Evolutionary conservation across 2,888 invertebrate genomes (phyloP).

Genomic region (Metellina segmentata): DNA sequence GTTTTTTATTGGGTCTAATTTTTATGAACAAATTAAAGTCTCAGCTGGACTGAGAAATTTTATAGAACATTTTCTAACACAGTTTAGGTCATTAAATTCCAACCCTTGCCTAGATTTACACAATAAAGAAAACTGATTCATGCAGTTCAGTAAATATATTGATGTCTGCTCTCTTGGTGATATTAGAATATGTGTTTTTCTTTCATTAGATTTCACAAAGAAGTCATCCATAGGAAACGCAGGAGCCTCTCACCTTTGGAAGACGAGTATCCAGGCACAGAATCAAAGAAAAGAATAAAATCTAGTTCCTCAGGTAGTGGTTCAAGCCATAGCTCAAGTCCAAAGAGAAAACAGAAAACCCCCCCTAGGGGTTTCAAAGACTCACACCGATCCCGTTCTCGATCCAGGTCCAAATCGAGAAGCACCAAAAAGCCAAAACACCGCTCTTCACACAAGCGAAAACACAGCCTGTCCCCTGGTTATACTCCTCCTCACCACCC

Average conservation of each 20-base stretch:
- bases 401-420: slow-evolving; percentile 62
- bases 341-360: slow-evolving; percentile 65
- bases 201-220: slow-evolving; percentile 37
- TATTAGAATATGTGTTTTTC: neutral
- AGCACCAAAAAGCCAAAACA: slow-evolving; percentile 64
- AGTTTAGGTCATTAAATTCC: too few relatives aligned
- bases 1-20: too few relatives aligned
- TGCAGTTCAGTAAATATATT: too few relatives aligned
- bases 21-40: too few relatives aligned
- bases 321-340: slow-evolving; percentile 63
- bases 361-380: slow-evolving; percentile 76
- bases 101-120: too few relatives aligned
- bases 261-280: slow-evolving; percentile 57
- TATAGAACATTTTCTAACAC: too few relatives aligned
- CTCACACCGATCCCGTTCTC: slow-evolving; percentile 58
- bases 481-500: slow-evolving; percentile 53
- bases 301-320: slow-evolving; percentile 67
- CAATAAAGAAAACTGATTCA: too few relatives aligned
- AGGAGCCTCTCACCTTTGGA: slow-evolving; percentile 58
- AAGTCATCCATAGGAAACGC: slow-evolving; percentile 62
- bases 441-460: slow-evolving; percentile 66
- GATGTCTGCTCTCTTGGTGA: neutral
- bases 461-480: slow-evolving; percentile 53
- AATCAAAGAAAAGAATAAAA: slow-evolving; percentile 54
- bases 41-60: too few relatives aligned